phyloP scores from a whole-genome alignment of 2,888 invertebrate genomes.

The Hydrotaea diabolus region DNA sequence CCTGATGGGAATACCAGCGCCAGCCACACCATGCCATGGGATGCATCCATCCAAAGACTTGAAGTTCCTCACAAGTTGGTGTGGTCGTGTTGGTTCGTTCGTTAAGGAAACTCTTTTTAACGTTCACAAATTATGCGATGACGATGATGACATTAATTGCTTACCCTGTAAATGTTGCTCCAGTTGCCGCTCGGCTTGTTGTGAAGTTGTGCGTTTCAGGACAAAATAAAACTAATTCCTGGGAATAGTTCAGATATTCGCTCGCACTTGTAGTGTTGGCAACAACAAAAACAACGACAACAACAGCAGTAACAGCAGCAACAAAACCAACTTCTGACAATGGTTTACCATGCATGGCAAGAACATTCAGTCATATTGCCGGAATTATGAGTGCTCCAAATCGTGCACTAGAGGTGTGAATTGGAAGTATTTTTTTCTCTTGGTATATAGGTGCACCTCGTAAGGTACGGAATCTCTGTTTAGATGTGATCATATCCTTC shows the following conservation, averaged over 20 bases:
- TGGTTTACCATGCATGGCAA: slow-evolving; percentile 1
- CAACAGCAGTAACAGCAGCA: background rate
- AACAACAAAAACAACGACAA: background rate
- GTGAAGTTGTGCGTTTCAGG: slow-evolving; percentile 2
- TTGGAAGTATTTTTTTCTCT: background rate
- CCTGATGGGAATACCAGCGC: too few species aligned
- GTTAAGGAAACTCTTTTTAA: slow-evolving; percentile 33
- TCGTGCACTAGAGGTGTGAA: slow-evolving; percentile 22
- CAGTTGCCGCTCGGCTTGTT: background rate
- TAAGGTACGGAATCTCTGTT: background rate
- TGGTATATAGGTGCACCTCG: background rate
- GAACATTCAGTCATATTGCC: slow-evolving; percentile 1
- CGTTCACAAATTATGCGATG: slow-evolving; percentile 29
- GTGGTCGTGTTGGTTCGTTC: background rate
- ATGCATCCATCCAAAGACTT: slow-evolving; percentile 9
- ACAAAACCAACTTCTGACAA: slow-evolving; percentile 2
- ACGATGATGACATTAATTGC: slow-evolving; percentile 40
- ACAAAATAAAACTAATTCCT: background rate
- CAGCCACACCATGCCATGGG: too few species aligned
- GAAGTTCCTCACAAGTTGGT: slow-evolving; percentile 9
- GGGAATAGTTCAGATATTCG: background rate
- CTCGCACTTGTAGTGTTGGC: background rate
- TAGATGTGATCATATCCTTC: too few species aligned
- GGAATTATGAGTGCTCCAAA: slow-evolving; percentile 6
- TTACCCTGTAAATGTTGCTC: slow-evolving; percentile 23